Base-by-base conservation (phyloP, 64 coral and sea anemone genomes). In the Acropora tenuis region DNA sequence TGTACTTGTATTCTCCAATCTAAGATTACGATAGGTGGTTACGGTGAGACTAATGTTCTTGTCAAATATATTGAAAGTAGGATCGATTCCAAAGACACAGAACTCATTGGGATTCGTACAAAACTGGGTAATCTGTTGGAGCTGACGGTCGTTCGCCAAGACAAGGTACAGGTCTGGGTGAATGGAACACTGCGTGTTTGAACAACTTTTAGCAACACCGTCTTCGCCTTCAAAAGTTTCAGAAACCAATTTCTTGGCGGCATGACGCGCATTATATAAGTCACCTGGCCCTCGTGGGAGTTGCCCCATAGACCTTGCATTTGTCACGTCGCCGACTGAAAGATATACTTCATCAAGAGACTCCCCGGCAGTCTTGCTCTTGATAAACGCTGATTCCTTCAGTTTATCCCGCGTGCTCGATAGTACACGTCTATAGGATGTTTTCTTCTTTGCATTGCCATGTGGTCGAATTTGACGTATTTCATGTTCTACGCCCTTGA, bases 21-120 rank as follows among this genome's bases (percentile, higher is more conserved):
- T 88, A 58, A 80, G 78, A 50, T 93, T 93, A 81, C 50, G 65
- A 73, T 79, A 93, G 49, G 85, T 93, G 47, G 92, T 93, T 67
- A 93, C 69, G 50, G 92, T 94, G 19, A 94, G 78, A 59, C 69
- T 94, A 46, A 94, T 89, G 57, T 89, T 94, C 16, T 41, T 47
- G 43, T 89, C 78, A 73, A 94, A 94, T 65, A 94, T 89, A 73
- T 94, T 89, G 46, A 89, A 89, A 41, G 80, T 86, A 8, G 92
- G 92, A 47, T 94, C 78, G 57, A 88, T 87, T 76, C 92, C 78
- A 66, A 94, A 89, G 41, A 89, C 74, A 76, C 92, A 80, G 75
- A 93, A 94, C 12, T 94, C 92, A 41, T 72, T 89, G 17, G 92
- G 80, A 68, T 89, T 94, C 6, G 87, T 94, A 50, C 79, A 89